Evolutionary conservation across 2,113 vertebrate genomes (phyloP).

Genomic region (Hyla sarda): DNA sequence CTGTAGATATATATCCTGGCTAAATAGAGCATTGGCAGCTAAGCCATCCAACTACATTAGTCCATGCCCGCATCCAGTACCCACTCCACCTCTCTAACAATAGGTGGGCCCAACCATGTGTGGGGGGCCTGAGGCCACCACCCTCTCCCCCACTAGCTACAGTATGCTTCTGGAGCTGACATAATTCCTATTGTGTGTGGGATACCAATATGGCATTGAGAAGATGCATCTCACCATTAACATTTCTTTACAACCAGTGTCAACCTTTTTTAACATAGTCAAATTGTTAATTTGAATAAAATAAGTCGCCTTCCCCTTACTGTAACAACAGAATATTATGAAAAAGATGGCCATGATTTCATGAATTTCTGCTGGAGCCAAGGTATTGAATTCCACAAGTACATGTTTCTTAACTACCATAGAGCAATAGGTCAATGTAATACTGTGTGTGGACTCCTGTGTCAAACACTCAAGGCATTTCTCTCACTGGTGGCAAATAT

Average conservation of each 20-base stretch:
- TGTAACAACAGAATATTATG: background rate
- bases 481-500: slow-evolving; percentile 76
- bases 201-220: background rate
- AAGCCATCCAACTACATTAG: too few species aligned
- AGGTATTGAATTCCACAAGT: slow-evolving; percentile 71
- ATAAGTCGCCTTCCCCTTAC: background rate
- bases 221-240: background rate
- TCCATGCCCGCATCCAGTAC: too few species aligned
- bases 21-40: too few species aligned
- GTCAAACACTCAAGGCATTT: slow-evolving; percentile 73
- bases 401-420: slow-evolving; percentile 63
- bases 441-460: slow-evolving; percentile 64
- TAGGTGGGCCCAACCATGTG: too few species aligned
- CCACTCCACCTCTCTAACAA: too few species aligned
- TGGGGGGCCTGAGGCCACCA: too few species aligned
- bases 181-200: background rate
- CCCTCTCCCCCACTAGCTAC: too few species aligned
- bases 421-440: slow-evolving; percentile 62
- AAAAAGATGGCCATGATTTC: slow-evolving; percentile 63
- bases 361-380: slow-evolving; percentile 62
- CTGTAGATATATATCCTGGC: too few species aligned
- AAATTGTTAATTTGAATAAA: background rate
- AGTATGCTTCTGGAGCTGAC: too few species aligned
- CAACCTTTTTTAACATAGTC: background rate
- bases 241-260: background rate